Evolutionary conservation across 2,888 invertebrate genomes (phyloP).

Genomic region (Aphrophora alni): DNA sequence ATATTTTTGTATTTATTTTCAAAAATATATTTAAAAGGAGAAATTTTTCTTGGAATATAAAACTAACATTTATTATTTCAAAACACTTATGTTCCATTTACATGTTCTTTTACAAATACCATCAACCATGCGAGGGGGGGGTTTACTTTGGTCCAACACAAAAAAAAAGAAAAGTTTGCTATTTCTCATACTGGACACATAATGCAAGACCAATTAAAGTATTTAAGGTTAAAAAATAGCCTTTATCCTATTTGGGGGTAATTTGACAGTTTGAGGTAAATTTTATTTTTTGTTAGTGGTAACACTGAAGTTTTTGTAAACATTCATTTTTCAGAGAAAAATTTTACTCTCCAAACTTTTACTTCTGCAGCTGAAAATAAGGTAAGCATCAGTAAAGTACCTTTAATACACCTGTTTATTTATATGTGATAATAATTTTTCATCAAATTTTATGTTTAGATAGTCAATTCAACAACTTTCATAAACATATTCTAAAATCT

Average conservation of each 20-base stretch:
- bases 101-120: too few relatives aligned
- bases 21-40: too few relatives aligned
- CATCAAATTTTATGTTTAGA: neutral
- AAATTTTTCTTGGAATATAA: too few relatives aligned
- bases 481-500: neutral
- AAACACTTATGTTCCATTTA: too few relatives aligned
- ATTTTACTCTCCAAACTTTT: conserved; percentile 10
- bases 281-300: conserved; percentile 18
- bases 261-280: conserved; percentile 11
- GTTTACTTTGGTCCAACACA: neutral
- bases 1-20: too few relatives aligned
- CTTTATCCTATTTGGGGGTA: neutral
- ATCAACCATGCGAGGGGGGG: too few relatives aligned
- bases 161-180: conserved; percentile 25
- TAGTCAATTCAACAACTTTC: neutral
- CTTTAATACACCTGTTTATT: neutral
- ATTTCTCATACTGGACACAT: conserved; percentile 16
- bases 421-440: conserved; percentile 13
- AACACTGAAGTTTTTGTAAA: neutral
- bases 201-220: neutral
- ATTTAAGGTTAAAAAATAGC: conserved; percentile 25
- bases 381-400: conserved; percentile 24
- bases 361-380: conserved; percentile 7
- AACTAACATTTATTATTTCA: too few relatives aligned
- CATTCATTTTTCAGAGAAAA: neutral